Conservation (phyloP, 2,797 vertebrate genomes). For the Karalla daura region DNA sequence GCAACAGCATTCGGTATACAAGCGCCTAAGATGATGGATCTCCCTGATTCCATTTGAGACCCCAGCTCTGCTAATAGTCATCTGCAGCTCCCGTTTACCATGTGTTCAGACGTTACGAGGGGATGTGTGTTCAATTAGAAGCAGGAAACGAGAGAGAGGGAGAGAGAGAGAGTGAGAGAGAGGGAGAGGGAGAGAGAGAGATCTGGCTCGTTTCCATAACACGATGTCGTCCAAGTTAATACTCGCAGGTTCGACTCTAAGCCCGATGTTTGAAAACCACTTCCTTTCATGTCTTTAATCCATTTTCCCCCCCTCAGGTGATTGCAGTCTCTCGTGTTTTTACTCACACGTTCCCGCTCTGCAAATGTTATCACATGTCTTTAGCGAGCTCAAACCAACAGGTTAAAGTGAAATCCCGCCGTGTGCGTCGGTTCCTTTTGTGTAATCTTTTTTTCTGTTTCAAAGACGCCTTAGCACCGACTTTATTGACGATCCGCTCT, state of each 20-base stretch:
- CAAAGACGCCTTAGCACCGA: constrained; percentile 38
- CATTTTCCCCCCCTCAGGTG: neutral
- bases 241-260: neutral
- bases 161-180: too few species aligned
- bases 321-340: too few species aligned
- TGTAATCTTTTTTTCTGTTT: constrained; percentile 32
- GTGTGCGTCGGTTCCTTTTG: constrained; percentile 6
- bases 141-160: too few species aligned
- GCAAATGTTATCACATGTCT: too few species aligned
- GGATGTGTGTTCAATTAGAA: too few species aligned
- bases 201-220: neutral
- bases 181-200: too few species aligned
- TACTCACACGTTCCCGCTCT: too few species aligned
- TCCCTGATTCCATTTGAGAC: constrained; percentile 25
- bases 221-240: neutral
- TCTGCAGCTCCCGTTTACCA: constrained; percentile 1
- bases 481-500: constrained; percentile 69
- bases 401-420: constrained; percentile 32
- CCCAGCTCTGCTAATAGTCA: constrained; percentile 5
- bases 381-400: too few species aligned
- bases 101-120: too few species aligned
- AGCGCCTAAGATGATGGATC: constrained; percentile 8
- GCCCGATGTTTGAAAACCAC: neutral
- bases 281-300: neutral
- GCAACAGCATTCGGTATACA: too few species aligned